Base-by-base conservation (phyloP, 2,888 invertebrate species). In the Hololepta plana region DNA sequence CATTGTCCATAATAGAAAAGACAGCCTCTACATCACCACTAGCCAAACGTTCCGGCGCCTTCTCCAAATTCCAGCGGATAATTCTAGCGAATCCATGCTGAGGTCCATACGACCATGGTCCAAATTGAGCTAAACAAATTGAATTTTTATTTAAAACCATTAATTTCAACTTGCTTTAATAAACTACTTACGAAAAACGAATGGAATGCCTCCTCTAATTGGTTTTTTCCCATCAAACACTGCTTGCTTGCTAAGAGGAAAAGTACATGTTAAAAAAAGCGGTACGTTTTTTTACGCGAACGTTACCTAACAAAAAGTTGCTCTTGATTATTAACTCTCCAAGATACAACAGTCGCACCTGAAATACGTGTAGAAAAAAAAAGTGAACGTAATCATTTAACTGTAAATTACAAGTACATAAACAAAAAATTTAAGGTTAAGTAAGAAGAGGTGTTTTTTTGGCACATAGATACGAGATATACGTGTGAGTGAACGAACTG, bases 291-390 rank as follows among this genome's bases (percentile, higher is more conserved):
- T 6, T 12, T 6, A 4, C 13, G 3, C 3, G 6, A 14, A 23
- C 17, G 67, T 66, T 66, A 88, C 88, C 90, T 91, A 46, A 91
- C 87, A 65, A 91, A 93, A 51, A 93, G 68, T 53, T 90, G 87
- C 57, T 93, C 91, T 58, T 90, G 85, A 59, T 90, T 91, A 59
- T 87, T 84, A 35, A 88, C 88, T 46, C 88, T 67, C 91, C 91
- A 93, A 50, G 91, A 91, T 39, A 90, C 88, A 37, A 93, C 82
- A 30, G 91, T 93, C 37, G 91, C 90, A 56, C 91, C 91, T 91
- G 30, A 15, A 35, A 32, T 27, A 32, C 23, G 29, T 26, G 30
- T 24, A 27, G 24, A 32, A 44, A 32, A 25, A 24, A 30, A 36
- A 20, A 31, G 28, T 29, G 27, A 25, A 30, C 5, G 27, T 23